Evolutionary conservation across 2,888 invertebrate species (phyloP), one percentile per base, ranked within the genome.

Genomic region (Hypselothyrea guttata): DNA sequence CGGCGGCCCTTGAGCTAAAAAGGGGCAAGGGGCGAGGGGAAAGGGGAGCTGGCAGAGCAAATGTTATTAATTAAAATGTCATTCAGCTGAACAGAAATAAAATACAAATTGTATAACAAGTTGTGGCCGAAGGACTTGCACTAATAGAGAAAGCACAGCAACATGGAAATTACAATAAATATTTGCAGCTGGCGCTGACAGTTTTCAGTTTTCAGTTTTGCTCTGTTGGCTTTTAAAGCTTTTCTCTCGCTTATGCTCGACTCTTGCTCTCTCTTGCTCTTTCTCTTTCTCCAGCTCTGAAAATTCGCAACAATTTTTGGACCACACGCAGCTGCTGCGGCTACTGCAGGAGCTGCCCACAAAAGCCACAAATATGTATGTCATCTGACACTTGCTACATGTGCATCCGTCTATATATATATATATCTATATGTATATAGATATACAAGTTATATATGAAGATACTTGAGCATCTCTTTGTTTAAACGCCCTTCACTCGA

Each of bases 41-140:
- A 53, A 38, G 30, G 16, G 28, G 38, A 2, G 1, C 3, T 28
- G 1, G 7, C n/a, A n/a, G 15, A 38, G 11, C 77, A 87, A 84
- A 84, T 81, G 86, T 85, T 88, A 88, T 88, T 88, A 87, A 88
- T 87, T 87, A 87, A 87, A 88, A 85, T 81, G 88, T 88, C 87
- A 86, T 88, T 87, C 77, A 84, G 69, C 79, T 62, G 69, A 70
- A 64, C 22, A 22, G 22, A 63, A 75, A 33, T 13, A 45, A 53
- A 60, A 55, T 40, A 54, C 48, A 48, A 75, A 60, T 52, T 11
- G 11, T 12, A 68, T 12, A 38, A 52, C 40, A 56, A 22, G 22
- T 22, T 22, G 22, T 22, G 22, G 22, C 22, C 22, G 5, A 65
- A 79, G 77, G 76, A 84, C 76, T 53, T 35, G 16, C 52, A 54